Evolutionary conservation across 1,140 invertebrate genomes (phyloP), one percentile per base, ranked within the genome.

Genomic region (Andricus grossulariae): DNA sequence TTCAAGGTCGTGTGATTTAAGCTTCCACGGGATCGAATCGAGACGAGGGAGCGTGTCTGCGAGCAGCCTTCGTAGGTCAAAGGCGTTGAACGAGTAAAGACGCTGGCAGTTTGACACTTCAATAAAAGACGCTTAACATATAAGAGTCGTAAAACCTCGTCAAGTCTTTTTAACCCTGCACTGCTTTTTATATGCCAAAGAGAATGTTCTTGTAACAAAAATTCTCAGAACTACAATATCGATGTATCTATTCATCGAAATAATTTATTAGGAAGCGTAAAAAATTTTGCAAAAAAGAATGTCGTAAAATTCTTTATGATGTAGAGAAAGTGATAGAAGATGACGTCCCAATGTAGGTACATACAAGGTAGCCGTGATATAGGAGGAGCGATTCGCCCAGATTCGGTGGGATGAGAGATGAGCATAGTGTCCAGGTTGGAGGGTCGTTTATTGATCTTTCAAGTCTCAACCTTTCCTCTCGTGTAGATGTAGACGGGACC

Each of bases 401-500:
- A 21, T 66, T 66, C 25, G 71, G 77, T 79, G 79, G 84, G 78
- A 85, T 85, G 84, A 88, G 83, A 82, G 86, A 82, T 84, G 86
- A 84, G 85, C 84, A 83, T 85, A 88, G 87, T 91, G 88, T 87
- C 88, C 89, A 91, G 89, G 89, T 89, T 88, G 88, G 90, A 90
- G 90, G 90, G 89, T 90, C 90, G 89, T 91, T 91, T 91, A 91
- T 91, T 91, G 90, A 91, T 91, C 90, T 91, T 90, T 91, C 90
- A 91, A 91, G 90, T 91, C 88, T 88, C 86, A 88, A 89, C 85
- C 87, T 88, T 85, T 88, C 88, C 84, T 88, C 87, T 81, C 84
- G 86, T 88, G 89, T 89, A 90, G 89, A 89, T 88, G 89, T 89
- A 90, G 89, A 89, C 88, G 87, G 88, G 88, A 91, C 88, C 86